Percentiles rank a stretch among this genome's conserved stretches.
phyloP scores from a whole-genome alignment of 2,888 invertebrate species.

The Agriopis aurantiaria region DNA sequence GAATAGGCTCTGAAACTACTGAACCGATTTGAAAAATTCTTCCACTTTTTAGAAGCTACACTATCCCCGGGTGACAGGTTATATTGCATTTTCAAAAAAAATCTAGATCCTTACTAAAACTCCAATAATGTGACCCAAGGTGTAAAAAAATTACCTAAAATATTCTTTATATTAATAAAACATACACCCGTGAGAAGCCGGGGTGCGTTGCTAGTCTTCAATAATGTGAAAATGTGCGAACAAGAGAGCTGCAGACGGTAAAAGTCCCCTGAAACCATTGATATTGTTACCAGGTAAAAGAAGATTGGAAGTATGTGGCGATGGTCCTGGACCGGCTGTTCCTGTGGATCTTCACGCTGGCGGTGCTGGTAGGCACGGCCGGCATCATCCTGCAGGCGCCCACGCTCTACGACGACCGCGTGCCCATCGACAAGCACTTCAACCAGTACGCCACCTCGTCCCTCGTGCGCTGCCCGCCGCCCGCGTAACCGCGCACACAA shows the following conservation, averaged over 20 bases:
- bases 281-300: constrained; percentile 90
- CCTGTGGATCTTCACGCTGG: constrained; percentile 98
- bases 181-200: no score
- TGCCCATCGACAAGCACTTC: constrained; percentile 95
- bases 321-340: constrained; percentile 99
- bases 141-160: no score
- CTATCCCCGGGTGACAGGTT: no score
- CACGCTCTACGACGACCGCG: constrained; percentile 96
- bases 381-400: constrained; percentile 98
- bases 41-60: no score
- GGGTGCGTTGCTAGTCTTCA: no score
- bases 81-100: no score
- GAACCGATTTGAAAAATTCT: no score
- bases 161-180: no score
- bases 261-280: background rate
- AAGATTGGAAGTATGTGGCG: constrained; percentile 99
- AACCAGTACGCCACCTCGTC: constrained; percentile 94
- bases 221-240: no score
- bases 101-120: no score
- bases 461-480: constrained; percentile 92
- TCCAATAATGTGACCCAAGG: no score
- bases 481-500: constrained; percentile 69
- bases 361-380: constrained; percentile 97
- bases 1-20: no score
- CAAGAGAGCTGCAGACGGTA: background rate